Evolutionary conservation across 2,113 vertebrate genomes (phyloP), one percentile per base, ranked within the genome.

Genomic region (Lycaon pictus): DNA sequence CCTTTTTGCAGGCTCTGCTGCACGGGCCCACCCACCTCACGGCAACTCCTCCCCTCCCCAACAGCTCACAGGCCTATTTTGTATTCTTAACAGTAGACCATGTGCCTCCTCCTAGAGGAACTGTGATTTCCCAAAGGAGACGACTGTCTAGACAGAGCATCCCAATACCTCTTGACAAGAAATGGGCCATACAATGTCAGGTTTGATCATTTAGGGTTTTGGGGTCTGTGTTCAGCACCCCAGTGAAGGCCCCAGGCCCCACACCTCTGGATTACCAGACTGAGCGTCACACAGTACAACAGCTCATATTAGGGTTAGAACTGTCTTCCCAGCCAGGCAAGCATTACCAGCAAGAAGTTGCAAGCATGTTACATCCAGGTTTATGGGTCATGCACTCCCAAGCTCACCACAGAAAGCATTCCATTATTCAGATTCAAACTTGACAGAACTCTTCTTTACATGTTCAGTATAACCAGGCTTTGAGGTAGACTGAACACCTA

Each of bases 131-230:
- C 97, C 97, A 84, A 93, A 95, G 88, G 95, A 97, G 55, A 79
- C 6, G 5, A 60, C 84, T 93, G 97, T 97, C 97, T 98, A 98
- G 97, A 98, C 96, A 97, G 63, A 92, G 83, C 67, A 80, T 71
- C 82, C 71, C 48, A 90, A 97, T 96, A 74, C 91, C 97, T 90
- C 91, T 83, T 62, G 56, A 74, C 32, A 32, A 97, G 85, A 93
- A 65, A 92, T 3, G 35, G 71, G 84, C 80, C 48, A 43, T 9
- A 53, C 32, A 9, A 58, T 16, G 60, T 91, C 71, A 93, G 55
- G 17, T 92, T 72, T 91, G 20, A 90, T 77, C 32, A 55, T 32
- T 82, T 82, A 16, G 12, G 23, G 89, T 71, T 23, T 12, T 22
- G 67, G 23, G 6, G 16, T 83, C 53, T 85, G 65, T 69, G n/a